phyloP scores from a whole-genome alignment of 2,888 invertebrate species.

The Machimus rusticus region DNA sequence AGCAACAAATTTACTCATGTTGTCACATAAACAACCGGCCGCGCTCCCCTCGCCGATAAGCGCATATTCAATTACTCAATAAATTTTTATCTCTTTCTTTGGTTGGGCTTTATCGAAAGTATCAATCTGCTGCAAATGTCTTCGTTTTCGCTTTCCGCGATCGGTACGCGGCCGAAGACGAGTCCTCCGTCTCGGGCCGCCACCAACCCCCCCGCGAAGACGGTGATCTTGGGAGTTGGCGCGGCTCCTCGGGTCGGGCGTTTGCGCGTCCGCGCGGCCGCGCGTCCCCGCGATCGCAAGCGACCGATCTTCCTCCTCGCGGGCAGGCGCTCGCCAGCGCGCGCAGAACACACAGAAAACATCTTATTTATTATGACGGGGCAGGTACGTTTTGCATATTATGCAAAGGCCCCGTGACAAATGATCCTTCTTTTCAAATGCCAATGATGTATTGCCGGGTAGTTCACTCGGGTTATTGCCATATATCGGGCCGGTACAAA shows the following conservation, averaged over 20 bases:
- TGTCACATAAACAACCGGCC: constrained; percentile 35
- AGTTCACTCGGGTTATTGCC: constrained; percentile 9
- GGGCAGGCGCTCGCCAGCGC: neutral
- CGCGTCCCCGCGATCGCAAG: neutral
- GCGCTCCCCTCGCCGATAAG: constrained; percentile 22
- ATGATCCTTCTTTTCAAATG: constrained; percentile 44
- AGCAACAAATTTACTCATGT: constrained; percentile 36
- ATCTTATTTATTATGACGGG: constrained; percentile 48
- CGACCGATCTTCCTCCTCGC: neutral
- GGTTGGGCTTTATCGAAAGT: constrained; percentile 27
- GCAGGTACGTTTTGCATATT: constrained; percentile 41
- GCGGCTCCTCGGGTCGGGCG: neutral
- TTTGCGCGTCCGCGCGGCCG: neutral
- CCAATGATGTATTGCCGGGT: constrained; percentile 28
- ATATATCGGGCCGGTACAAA: constrained; percentile 23
- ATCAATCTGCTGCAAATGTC: constrained; percentile 37
- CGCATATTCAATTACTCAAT: constrained; percentile 42
- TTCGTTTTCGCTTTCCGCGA: constrained; percentile 38
- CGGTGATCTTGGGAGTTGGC: neutral
- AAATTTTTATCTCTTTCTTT: constrained; percentile 40
- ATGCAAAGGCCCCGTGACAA: constrained; percentile 46
- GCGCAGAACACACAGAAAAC: constrained; percentile 20
- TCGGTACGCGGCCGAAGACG: neutral
- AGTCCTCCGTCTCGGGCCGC: neutral
- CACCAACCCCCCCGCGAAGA: neutral